phyloP scores from a whole-genome alignment of 2,888 invertebrate genomes.

The Sarcophaga subvicina region DNA sequence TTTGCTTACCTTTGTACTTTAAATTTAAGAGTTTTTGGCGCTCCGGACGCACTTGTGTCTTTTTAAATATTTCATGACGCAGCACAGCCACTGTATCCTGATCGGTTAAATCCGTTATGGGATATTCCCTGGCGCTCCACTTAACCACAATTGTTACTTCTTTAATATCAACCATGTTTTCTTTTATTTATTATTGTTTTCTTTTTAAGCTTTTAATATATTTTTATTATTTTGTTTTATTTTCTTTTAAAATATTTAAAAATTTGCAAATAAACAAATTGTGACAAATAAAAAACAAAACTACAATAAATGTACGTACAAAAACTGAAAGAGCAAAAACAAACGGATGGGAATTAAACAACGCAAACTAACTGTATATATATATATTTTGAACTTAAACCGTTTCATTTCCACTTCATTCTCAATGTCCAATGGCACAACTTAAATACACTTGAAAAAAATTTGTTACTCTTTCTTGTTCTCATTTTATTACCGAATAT shows the following conservation, averaged over 20 bases:
- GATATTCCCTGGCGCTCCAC: slow-evolving; percentile 96
- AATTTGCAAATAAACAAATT: slow-evolving; percentile 31
- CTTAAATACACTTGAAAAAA: too few species aligned
- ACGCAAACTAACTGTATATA: too few species aligned
- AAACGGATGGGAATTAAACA: neutral
- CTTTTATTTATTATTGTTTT: neutral
- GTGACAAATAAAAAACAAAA: slow-evolving; percentile 18
- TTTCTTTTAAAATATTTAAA: neutral
- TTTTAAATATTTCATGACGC: slow-evolving; percentile 92
- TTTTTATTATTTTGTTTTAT: neutral
- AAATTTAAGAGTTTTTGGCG: slow-evolving; percentile 96
- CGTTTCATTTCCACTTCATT: too few species aligned
- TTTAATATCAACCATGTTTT: slow-evolving; percentile 65
- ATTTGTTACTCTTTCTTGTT: too few species aligned
- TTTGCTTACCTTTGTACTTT: slow-evolving; percentile 91
- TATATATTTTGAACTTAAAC: too few species aligned
- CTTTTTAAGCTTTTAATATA: neutral
- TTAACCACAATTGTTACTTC: slow-evolving; percentile 88
- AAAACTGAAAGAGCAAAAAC: slow-evolving; percentile 24
- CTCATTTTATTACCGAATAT: too few species aligned
- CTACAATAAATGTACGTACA: slow-evolving; percentile 7
- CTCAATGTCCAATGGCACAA: too few species aligned
- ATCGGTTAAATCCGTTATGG: slow-evolving; percentile 88
- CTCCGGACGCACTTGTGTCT: slow-evolving; percentile 95
- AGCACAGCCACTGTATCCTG: slow-evolving; percentile 90